These are phyloP conservation scores for Andrena bucephala DNA, from an alignment of 2,888 invertebrate genomes.

Conservation along the genomic window DNA sequence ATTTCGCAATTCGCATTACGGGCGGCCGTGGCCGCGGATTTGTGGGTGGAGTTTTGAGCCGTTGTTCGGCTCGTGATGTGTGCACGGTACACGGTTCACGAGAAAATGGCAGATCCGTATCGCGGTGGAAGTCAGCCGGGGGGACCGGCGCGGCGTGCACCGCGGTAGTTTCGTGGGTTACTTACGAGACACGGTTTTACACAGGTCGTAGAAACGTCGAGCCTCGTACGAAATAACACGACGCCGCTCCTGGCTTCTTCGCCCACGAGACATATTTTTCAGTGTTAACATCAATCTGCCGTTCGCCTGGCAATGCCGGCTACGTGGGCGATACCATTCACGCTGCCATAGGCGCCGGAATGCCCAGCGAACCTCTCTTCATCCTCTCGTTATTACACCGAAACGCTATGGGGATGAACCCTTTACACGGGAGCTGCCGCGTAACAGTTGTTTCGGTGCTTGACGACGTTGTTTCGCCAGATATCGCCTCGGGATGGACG, in stretches of 20 bases:
- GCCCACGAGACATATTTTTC: slow-evolving; percentile 73
- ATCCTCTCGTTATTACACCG: background rate
- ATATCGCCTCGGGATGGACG: background rate
- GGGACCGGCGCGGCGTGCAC: background rate
- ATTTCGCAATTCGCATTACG: slow-evolving; percentile 60
- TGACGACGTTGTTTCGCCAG: background rate
- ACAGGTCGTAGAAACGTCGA: slow-evolving; percentile 40
- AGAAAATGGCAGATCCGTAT: slow-evolving; percentile 73
- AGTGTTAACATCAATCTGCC: slow-evolving; percentile 68
- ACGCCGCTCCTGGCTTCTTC: slow-evolving; percentile 57
- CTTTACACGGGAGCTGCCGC: background rate
- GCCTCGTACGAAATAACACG: slow-evolving; percentile 39
- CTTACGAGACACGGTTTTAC: slow-evolving; percentile 51
- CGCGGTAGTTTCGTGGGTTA: slow-evolving; percentile 54
- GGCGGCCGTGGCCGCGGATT: slow-evolving; percentile 31
- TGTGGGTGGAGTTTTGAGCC: slow-evolving; percentile 66
- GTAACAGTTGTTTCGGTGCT: background rate
- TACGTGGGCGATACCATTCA: slow-evolving; percentile 60
- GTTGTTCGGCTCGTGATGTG: slow-evolving; percentile 36
- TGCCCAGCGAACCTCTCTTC: slow-evolving; percentile 27
- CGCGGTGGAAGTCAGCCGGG: slow-evolving; percentile 28
- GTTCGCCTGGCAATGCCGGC: slow-evolving; percentile 41
- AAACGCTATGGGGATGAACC: background rate
- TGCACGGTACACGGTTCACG: slow-evolving; percentile 44
- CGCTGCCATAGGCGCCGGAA: slow-evolving; percentile 34